phyloP scores from a whole-genome alignment of 2,113 vertebrate genomes.

The Choloepus hoffmanni region DNA sequence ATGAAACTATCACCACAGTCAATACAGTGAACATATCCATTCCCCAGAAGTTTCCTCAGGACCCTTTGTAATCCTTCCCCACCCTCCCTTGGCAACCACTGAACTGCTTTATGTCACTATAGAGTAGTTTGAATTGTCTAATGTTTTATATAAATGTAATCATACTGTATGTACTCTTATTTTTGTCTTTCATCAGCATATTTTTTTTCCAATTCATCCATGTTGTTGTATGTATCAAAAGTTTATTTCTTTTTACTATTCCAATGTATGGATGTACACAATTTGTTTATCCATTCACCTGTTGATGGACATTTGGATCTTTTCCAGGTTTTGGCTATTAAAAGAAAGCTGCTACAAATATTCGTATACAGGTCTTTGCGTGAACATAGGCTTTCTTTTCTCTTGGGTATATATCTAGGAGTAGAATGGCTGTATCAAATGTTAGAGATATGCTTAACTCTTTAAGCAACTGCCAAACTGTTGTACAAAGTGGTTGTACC shows the following conservation, averaged over 20 bases:
- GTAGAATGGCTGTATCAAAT: neutral
- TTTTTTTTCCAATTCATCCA: neutral
- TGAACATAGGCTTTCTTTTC: neutral
- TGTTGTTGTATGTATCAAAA: neutral
- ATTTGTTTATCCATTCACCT: neutral
- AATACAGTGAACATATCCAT: neutral
- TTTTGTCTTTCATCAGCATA: neutral
- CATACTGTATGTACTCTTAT: neutral
- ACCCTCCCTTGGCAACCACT: neutral
- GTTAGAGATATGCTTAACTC: neutral
- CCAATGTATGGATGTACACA: neutral
- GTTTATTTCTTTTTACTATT: neutral
- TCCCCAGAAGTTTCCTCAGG: neutral
- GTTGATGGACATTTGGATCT: neutral
- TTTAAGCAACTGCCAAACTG: neutral
- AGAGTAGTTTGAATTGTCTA: neutral
- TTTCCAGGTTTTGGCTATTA: neutral
- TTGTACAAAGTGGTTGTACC: neutral
- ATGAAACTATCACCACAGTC: neutral
- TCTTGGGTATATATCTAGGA: neutral
- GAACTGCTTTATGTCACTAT: neutral
- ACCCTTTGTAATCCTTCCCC: neutral
- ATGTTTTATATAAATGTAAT: neutral
- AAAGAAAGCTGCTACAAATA: neutral
- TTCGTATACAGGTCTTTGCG: neutral